A percentile compares a stretch with the other conserved stretches of the same genome.
phyloP scores from a whole-genome alignment of 2,113 vertebrate species.

The Natator depressus region DNA sequence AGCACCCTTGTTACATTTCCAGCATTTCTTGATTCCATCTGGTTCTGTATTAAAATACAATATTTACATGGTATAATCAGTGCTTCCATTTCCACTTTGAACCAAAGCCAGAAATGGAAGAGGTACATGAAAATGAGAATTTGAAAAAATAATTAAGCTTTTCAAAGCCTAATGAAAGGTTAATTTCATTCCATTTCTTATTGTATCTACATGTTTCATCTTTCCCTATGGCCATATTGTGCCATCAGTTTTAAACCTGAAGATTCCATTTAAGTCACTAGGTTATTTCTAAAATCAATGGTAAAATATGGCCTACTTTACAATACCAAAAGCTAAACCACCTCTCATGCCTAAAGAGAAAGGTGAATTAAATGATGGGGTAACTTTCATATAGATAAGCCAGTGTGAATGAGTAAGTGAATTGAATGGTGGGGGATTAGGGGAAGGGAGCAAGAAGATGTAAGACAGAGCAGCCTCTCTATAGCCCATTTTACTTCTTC shows the following conservation, averaged over 20 bases:
- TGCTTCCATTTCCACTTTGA: neutral
- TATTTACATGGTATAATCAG: neutral
- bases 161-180: neutral
- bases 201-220: neutral
- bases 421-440: neutral
- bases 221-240: neutral
- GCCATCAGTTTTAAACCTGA: neutral
- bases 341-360: neutral
- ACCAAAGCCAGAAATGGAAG: neutral
- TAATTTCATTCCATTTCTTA: neutral
- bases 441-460: neutral
- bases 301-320: neutral
- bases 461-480: neutral
- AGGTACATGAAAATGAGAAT: neutral
- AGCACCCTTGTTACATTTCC: rapidly evolving
- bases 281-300: neutral
- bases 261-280: neutral
- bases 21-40: neutral
- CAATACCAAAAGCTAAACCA: neutral
- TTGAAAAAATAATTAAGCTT: neutral
- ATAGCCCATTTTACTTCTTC: neutral
- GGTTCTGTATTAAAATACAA: neutral
- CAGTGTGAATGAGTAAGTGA: neutral
- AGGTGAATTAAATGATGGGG: neutral
- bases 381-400: neutral